Percentiles rank a stretch among this genome's conserved stretches.
Evolutionary conservation across 2,113 vertebrate species (phyloP).

Genomic region (Dicrurus megarhynchus): DNA sequence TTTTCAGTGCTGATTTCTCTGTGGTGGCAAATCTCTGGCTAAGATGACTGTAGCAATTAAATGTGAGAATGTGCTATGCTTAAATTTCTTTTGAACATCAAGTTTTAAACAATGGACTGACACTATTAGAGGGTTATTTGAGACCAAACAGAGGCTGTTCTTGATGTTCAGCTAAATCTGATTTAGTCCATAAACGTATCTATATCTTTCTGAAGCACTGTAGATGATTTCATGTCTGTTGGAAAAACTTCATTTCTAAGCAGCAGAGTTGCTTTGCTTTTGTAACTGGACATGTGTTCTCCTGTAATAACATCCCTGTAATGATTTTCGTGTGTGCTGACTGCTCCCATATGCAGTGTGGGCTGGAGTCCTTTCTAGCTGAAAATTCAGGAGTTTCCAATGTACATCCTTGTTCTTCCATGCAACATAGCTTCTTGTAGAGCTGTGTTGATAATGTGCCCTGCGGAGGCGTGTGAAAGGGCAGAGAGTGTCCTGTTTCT

Average conservation of each 20-base stretch:
- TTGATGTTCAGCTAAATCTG: not conserved
- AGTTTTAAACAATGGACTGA: not conserved
- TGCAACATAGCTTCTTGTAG: not conserved
- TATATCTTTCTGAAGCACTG: not conserved
- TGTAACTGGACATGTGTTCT: not conserved
- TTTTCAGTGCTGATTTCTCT: not conserved
- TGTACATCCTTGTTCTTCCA: not conserved
- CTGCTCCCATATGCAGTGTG: not conserved
- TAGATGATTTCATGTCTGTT: not conserved
- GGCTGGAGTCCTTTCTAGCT: not conserved
- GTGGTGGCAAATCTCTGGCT: not conserved
- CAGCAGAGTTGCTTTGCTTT: not conserved
- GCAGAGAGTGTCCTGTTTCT: not conserved
- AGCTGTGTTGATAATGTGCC: not conserved
- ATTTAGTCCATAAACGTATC: not conserved
- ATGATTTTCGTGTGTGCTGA: not conserved
- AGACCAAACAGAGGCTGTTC: not conserved
- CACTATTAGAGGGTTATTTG: not conserved
- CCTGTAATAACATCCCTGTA: not conserved
- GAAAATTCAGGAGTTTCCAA: not conserved
- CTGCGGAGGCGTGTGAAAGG: fast-evolving
- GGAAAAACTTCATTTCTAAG: not conserved
- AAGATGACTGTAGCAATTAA: not conserved
- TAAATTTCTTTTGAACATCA: not conserved
- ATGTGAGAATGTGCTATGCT: not conserved